Evolutionary conservation across 2,888 invertebrate genomes (phyloP), one percentile per base, ranked within the genome.

Genomic region (Drosophila tanythrix): DNA sequence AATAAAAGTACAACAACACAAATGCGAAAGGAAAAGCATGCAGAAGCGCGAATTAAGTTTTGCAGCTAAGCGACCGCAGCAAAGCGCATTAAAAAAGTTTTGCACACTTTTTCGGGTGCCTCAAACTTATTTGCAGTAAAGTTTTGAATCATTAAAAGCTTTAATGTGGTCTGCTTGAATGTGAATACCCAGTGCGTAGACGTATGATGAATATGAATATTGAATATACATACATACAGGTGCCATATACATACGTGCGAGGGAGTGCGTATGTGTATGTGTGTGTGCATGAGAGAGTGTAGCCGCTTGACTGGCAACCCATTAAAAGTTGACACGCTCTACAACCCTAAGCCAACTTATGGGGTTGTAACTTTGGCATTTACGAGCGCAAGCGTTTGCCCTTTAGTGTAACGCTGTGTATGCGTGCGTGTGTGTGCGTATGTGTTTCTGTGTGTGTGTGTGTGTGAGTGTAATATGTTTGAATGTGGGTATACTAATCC

Each of bases 311-410:
- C 74, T 64, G 59, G 62, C 67, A 78, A 79, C 57, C 74, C 88
- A 88, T 88, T 84, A 84, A 88, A 88, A 85, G 74, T 76, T 74
- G 79, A 81, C 82, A 80, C 77, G 74, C 79, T 82, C 77, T 69
- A 73, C 70, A 81, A 70, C 79, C 72, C 74, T 65, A 79, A 81
- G 71, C 79, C 79, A 79, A 79, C 81, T 77, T 71, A 71, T 74
- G 83, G 81, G 79, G 81, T 81, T 83, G 81, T 85, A 85, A 84
- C 84, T 84, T 88, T 88, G 83, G 74, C 83, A 82, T 84, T 83
- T 83, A 87, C 80, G 83, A 84, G 80, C 82, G 70, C 71, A 70
- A 81, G 82, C 82, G 70, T 72, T 86, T 84, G 76, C 85, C 81
- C 85, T 81, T 73, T 62, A 82, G 88, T 87, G 63, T 85, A 75